phyloP scores from a whole-genome alignment of 2,888 invertebrate species.

The Drosophila affinis region DNA sequence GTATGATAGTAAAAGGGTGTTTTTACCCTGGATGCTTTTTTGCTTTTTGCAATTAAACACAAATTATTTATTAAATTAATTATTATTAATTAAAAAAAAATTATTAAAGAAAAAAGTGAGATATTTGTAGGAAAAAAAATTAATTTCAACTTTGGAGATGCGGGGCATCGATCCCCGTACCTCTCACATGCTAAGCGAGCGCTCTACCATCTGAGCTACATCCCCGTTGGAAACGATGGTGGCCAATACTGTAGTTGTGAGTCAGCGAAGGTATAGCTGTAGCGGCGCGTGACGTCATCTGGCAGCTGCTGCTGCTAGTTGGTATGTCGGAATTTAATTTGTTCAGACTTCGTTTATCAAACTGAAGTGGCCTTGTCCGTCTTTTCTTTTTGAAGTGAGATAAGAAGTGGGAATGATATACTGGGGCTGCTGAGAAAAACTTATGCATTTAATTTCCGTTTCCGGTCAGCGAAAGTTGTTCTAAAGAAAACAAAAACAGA shows the following conservation, averaged over 20 bases:
- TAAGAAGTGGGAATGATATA: conserved; percentile 40
- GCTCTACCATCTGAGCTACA: conserved; percentile 84
- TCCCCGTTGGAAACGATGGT: accelerated
- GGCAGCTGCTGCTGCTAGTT: too few relatives aligned
- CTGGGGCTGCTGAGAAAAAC: conserved; percentile 57
- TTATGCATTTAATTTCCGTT: conserved; percentile 80
- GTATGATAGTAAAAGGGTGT: background rate
- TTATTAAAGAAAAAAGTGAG: too few relatives aligned
- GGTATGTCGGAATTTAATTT: too few relatives aligned
- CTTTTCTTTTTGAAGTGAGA: conserved; percentile 46
- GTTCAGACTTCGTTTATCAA: conserved; percentile 13
- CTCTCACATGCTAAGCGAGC: conserved; percentile 84
- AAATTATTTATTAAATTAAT: too few relatives aligned
- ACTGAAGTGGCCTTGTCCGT: conserved; percentile 4
- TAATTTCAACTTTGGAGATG: conserved; percentile 75
- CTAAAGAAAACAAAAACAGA: conserved; percentile 60
- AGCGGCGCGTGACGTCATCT: too few relatives aligned
- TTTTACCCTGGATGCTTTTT: too few relatives aligned
- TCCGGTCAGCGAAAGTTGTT: conserved; percentile 76
- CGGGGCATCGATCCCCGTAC: conserved; percentile 84
- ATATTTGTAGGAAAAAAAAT: too few relatives aligned
- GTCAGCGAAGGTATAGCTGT: background rate
- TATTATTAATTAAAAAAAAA: too few relatives aligned
- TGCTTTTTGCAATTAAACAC: too few relatives aligned
- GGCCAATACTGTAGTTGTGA: background rate